phyloP scores from a whole-genome alignment of 2,113 vertebrate species.

The Gymnarchus niloticus region DNA sequence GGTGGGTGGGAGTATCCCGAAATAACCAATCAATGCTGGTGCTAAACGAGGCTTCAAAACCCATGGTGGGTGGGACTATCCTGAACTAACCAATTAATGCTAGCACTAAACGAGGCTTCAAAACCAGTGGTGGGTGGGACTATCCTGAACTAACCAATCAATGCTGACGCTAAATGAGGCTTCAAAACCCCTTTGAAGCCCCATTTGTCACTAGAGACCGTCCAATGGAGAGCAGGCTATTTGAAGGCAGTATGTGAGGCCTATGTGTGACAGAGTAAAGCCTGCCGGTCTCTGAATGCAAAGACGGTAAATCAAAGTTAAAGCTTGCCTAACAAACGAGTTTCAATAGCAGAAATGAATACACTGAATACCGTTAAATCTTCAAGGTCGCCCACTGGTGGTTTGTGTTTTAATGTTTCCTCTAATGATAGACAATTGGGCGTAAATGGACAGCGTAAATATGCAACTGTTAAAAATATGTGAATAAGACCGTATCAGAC shows the following conservation, averaged over 20 bases:
- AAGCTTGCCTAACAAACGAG: conserved; percentile 13
- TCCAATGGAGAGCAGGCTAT: conserved; percentile 42
- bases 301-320: neutral
- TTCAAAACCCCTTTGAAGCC: too few relatives aligned
- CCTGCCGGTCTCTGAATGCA: conserved; percentile 18
- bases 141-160: too few relatives aligned
- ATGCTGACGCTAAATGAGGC: too few relatives aligned
- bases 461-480: neutral
- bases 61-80: too few relatives aligned
- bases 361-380: neutral
- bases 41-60: too few relatives aligned
- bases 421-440: neutral
- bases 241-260: conserved; percentile 32
- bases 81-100: too few relatives aligned
- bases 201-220: too few relatives aligned
- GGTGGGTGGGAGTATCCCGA: too few relatives aligned
- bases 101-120: too few relatives aligned
- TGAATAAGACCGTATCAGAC: neutral
- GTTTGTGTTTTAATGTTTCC: neutral
- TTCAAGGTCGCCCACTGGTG: neutral
- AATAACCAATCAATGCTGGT: too few relatives aligned
- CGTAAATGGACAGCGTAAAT: neutral
- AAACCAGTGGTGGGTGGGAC: too few relatives aligned
- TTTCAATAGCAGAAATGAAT: conserved; percentile 40
- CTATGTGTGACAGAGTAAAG: conserved; percentile 26